Evolutionary conservation across 2,888 invertebrate genomes (phyloP).

Genomic region (Pemphredon lugubris): DNA sequence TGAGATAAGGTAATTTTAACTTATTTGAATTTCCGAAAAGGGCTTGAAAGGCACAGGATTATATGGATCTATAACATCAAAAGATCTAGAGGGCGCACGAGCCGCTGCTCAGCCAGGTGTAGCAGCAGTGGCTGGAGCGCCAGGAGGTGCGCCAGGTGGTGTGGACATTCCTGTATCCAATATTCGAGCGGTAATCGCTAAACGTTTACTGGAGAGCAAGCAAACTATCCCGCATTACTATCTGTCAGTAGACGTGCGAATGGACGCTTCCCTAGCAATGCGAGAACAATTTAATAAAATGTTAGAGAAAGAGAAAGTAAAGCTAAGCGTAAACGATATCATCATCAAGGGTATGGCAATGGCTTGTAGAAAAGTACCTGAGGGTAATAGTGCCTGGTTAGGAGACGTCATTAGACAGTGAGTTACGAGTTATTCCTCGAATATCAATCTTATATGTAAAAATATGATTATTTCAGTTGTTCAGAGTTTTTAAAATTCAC

Average conservation of each 20-base stretch:
- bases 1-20: background rate
- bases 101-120: constrained; percentile 70
- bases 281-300: constrained; percentile 90
- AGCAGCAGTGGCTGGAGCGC: constrained; percentile 68
- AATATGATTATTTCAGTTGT: too few species aligned
- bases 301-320: constrained; percentile 90
- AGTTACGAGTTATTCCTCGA: constrained; percentile 77
- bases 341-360: constrained; percentile 96
- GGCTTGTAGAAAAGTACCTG: constrained; percentile 94
- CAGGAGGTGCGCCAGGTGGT: constrained; percentile 82
- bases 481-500: background rate
- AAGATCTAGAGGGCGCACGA: constrained; percentile 86
- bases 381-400: constrained; percentile 98
- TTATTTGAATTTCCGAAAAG: constrained; percentile 48
- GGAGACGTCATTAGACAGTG: constrained; percentile 95
- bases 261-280: constrained; percentile 89
- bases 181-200: constrained; percentile 94
- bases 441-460: too few species aligned
- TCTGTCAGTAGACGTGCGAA: constrained; percentile 91
- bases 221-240: constrained; percentile 98
- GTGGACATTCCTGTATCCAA: constrained; percentile 92
- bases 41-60: constrained; percentile 87
- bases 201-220: constrained; percentile 93
- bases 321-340: constrained; percentile 97
- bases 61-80: constrained; percentile 91